phyloP scores from a whole-genome alignment of 2,888 invertebrate genomes.

The Drosophila paracracens region DNA sequence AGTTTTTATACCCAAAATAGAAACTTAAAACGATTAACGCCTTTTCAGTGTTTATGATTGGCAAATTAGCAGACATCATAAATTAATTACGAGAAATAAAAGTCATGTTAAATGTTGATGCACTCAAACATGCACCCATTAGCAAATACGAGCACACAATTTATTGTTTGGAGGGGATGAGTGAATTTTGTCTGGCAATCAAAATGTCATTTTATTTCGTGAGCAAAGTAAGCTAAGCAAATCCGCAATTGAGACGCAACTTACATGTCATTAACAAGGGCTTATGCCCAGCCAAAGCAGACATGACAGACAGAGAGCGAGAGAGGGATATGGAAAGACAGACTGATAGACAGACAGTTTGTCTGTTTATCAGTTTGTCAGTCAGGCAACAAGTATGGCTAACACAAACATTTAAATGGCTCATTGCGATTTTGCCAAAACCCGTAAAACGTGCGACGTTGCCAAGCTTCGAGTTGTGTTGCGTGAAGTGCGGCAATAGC shows the following conservation, averaged over 20 bases:
- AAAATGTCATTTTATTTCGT: conserved; percentile 70
- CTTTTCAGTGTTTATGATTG: conserved; percentile 58
- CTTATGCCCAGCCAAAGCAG: conserved; percentile 48
- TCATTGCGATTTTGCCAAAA: conserved; percentile 29
- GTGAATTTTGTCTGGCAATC: conserved; percentile 62
- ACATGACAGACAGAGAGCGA: conserved; percentile 19
- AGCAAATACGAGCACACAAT: conserved; percentile 2
- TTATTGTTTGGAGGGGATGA: not conserved
- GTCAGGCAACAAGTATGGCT: conserved; percentile 23
- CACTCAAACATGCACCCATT: conserved; percentile 2
- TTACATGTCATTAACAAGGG: conserved; percentile 78
- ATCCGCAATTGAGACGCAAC: conserved; percentile 81
- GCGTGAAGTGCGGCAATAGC: conserved; percentile 17
- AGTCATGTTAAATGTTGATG: conserved; percentile 27
- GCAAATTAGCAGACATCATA: conserved; percentile 48
- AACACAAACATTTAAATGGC: conserved; percentile 48
- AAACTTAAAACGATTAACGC: conserved; percentile 33
- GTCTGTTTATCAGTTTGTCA: conserved; percentile 6
- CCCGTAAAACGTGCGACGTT: not conserved
- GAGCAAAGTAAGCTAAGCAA: conserved; percentile 55
- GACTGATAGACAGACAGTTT: not conserved
- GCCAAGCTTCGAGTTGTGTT: conserved; percentile 1
- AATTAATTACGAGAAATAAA: conserved; percentile 53
- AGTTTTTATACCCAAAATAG: not conserved
- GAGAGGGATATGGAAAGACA: not conserved